These are phyloP conservation scores for Matsumyia berberina DNA, from an alignment of 2,888 invertebrate species.

Conservation along the genomic window DNA sequence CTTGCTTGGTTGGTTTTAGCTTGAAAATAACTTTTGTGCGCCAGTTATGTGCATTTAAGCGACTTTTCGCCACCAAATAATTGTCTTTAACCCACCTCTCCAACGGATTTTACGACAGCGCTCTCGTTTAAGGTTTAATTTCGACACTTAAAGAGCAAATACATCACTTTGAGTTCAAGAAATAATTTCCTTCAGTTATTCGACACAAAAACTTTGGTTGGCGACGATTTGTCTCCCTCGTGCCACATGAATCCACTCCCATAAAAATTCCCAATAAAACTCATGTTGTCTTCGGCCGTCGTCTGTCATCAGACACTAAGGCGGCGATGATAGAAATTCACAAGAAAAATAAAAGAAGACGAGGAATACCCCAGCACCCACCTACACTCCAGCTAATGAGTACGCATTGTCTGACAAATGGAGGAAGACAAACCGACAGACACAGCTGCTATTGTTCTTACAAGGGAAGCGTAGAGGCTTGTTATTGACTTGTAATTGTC, in stretches of 20 bases:
- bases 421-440: background rate
- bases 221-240: constrained; percentile 7
- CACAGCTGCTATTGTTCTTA: background rate
- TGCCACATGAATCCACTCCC: no score
- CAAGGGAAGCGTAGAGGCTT: background rate
- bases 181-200: background rate
- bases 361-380: background rate
- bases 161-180: background rate
- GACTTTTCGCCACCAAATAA: constrained; percentile 4
- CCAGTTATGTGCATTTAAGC: background rate
- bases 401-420: background rate
- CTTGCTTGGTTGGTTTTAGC: background rate
- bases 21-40: constrained; percentile 1
- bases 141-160: background rate
- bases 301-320: constrained; percentile 22
- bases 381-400: constrained; percentile 4
- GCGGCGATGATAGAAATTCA: constrained; percentile 2
- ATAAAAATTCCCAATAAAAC: constrained; percentile 10
- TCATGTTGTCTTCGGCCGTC: background rate
- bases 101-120: background rate
- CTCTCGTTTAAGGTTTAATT: background rate
- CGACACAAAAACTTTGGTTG: background rate
- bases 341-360: background rate
- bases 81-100: background rate
- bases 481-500: constrained; percentile 13